These are phyloP conservation scores for Onchidella celtica DNA, from an alignment of 2,888 invertebrate genomes.

Conservation along the genomic window DNA sequence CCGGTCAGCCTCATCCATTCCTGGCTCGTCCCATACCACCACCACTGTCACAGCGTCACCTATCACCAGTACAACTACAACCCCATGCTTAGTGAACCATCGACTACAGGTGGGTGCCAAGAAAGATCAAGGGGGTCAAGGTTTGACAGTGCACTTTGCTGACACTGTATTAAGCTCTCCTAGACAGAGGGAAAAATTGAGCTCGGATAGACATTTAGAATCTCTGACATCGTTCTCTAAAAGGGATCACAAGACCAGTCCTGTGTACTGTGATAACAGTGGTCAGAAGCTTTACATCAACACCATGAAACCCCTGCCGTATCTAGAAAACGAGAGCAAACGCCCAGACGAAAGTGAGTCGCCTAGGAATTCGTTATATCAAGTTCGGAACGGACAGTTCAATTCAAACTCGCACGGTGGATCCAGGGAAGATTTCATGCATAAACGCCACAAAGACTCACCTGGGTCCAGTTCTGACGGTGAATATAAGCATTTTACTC, in stretches of 20 bases:
- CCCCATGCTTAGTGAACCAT: constrained; percentile 2
- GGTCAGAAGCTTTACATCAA: constrained; percentile 25
- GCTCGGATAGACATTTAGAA: background rate
- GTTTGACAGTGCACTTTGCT: constrained; percentile 40
- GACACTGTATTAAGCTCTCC: background rate
- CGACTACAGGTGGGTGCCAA: constrained; percentile 5
- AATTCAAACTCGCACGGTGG: background rate
- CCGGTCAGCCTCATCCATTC: background rate
- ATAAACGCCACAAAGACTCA: constrained; percentile 17
- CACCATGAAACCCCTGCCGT: background rate
- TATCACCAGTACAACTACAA: background rate
- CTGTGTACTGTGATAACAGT: constrained; percentile 5
- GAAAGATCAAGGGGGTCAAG: constrained; percentile 10
- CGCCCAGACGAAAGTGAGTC: background rate
- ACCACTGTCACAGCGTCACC: background rate
- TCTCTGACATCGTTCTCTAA: background rate
- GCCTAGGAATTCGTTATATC: background rate
- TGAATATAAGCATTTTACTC: background rate
- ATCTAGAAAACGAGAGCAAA: background rate
- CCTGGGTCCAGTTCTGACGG: background rate
- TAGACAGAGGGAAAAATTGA: background rate
- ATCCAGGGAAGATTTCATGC: constrained; percentile 12
- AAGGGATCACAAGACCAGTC: background rate
- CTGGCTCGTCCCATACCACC: background rate
- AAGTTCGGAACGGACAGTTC: background rate